phyloP scores from a whole-genome alignment of 2,113 vertebrate species.

The Lasiurus borealis region DNA sequence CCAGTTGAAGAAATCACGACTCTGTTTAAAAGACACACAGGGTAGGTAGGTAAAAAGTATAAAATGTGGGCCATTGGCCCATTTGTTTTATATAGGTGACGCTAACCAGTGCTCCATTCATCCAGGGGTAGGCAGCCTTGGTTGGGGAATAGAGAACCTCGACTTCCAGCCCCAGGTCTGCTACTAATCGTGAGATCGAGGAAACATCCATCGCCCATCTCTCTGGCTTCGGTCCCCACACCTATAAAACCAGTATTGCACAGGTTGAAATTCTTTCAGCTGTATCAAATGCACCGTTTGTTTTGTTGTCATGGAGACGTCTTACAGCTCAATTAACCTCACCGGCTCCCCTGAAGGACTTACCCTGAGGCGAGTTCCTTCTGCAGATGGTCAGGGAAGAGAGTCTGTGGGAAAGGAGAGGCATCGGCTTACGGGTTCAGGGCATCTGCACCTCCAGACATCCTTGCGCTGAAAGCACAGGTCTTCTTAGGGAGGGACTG shows the following conservation, averaged over 20 bases:
- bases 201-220: slow-evolving; percentile 13
- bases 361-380: not conserved
- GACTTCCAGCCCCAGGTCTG: not conserved
- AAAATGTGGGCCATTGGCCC: not conserved
- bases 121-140: not conserved
- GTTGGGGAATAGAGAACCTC: not conserved
- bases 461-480: not conserved
- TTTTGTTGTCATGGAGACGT: slow-evolving; percentile 73
- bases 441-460: not conserved
- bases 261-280: slow-evolving; percentile 68
- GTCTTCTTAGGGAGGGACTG: not conserved
- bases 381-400: not conserved
- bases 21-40: not conserved
- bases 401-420: not conserved
- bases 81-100: not conserved
- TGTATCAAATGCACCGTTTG: slow-evolving; percentile 55
- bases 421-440: not conserved
- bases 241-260: slow-evolving; percentile 65
- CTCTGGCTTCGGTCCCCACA: slow-evolving; percentile 55
- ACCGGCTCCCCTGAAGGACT: not conserved
- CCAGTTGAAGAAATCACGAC: slow-evolving; percentile 32
- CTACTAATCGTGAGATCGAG: not conserved
- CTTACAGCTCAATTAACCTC: slow-evolving; percentile 22
- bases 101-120: not conserved
- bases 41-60: not conserved